Percentiles rank a stretch among this genome's conserved stretches.
Evolutionary conservation across 1,140 invertebrate species (phyloP).

Genomic region (Procambarus virginalis): DNA sequence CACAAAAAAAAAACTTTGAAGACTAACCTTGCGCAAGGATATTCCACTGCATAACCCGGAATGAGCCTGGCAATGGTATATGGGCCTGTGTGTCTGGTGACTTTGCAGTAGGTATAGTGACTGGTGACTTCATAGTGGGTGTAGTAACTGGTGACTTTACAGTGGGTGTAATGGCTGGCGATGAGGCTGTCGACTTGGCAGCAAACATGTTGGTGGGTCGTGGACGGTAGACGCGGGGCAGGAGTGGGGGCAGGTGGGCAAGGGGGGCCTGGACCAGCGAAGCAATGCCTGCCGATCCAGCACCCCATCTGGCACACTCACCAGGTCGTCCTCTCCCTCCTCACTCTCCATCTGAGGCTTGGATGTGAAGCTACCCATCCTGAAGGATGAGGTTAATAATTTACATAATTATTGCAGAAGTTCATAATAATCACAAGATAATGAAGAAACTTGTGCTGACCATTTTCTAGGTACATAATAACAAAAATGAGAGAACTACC

Average conservation of each 20-base stretch:
- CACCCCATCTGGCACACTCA: slow-evolving; percentile 38
- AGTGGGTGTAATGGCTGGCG: not conserved
- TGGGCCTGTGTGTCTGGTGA: not conserved
- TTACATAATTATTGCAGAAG: not conserved
- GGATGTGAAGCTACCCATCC: slow-evolving; percentile 62
- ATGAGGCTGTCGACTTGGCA: not conserved
- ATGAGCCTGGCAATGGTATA: not conserved
- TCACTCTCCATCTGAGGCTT: slow-evolving; percentile 44
- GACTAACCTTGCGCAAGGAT: slow-evolving; percentile 44
- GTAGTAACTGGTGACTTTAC: not conserved
- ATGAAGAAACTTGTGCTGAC: too few species aligned
- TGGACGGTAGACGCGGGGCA: slow-evolving; percentile 40
- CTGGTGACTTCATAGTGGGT: not conserved
- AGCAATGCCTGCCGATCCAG: slow-evolving; percentile 9
- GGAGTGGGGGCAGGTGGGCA: slow-evolving; percentile 34
- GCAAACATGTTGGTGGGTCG: not conserved
- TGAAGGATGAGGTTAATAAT: not conserved
- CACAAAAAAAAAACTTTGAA: too few species aligned
- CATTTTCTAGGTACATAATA: too few species aligned
- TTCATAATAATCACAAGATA: too few species aligned
- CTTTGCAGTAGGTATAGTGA: not conserved
- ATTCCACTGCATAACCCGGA: slow-evolving; percentile 63
- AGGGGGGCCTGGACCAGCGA: slow-evolving; percentile 37
- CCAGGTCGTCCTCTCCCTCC: slow-evolving; percentile 32
- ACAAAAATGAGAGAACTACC: too few species aligned